Conservation (phyloP, 2,113 vertebrate genomes). For the Synodontis membranacea region DNA sequence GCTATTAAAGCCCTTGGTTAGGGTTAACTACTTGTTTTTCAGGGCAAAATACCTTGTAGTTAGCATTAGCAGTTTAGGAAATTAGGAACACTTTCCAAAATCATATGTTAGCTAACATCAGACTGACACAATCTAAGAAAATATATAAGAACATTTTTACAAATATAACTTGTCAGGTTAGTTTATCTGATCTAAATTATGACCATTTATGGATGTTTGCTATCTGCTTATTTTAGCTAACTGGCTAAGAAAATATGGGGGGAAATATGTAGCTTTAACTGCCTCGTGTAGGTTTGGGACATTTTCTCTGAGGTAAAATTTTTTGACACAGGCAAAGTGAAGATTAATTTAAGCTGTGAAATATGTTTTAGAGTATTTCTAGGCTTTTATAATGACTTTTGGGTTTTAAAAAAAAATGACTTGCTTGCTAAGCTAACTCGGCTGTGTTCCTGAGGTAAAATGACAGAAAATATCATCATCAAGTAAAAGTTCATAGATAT, state of each 20-base stretch:
- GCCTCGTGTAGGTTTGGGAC: not conserved
- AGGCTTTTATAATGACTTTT: not conserved
- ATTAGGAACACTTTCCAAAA: not conserved
- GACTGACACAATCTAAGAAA: not conserved
- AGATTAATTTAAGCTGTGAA: not conserved
- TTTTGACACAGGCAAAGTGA: not conserved
- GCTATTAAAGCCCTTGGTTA: too few species aligned
- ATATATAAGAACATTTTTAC: not conserved
- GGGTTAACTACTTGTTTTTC: too few species aligned
- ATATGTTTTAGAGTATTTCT: not conserved
- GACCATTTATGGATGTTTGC: not conserved
- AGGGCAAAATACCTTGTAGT: not conserved
- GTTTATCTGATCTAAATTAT: too few species aligned
- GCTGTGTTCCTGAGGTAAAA: not conserved
- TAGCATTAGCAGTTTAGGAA: not conserved
- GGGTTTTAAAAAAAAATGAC: not conserved
- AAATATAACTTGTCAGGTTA: not conserved
- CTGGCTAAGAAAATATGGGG: not conserved
- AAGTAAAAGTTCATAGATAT: not conserved
- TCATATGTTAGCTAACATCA: not conserved
- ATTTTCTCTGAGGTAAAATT: not conserved
- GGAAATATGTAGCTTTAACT: not conserved
- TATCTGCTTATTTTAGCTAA: not conserved
- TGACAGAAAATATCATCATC: not conserved
- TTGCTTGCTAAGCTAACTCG: not conserved